Evolutionary conservation across 2,888 invertebrate genomes (phyloP), one percentile per base, ranked within the genome.

Genomic region (Graphium colonna): DNA sequence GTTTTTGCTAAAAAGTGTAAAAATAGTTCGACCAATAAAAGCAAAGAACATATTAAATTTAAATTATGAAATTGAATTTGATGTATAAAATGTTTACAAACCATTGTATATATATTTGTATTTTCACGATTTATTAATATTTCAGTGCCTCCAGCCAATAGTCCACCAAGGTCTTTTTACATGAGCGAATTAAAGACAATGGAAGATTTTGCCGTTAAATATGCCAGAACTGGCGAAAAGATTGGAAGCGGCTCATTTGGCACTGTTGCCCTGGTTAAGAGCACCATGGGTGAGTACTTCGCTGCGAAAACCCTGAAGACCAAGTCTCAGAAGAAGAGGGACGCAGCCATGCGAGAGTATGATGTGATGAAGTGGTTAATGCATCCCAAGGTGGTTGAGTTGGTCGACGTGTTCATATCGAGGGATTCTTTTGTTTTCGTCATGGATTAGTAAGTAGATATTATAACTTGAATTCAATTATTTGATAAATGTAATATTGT

Each of bases 371-470:
- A 95, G 67, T 86, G 92, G 16, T 83, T 98, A 49, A 86, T 93
- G 54, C 98, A 98, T 85, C 95, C 95, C 1, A 95, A 96, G 66
- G 90, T 98, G 0, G 90, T 98, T 7, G 95, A 96, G 71, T 60
- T 77, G 4, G 52, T 65, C 2, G 69, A 65, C 7, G 67, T 70
- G 1, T 76, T 67, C 49, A 41, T 57, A 0, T 49, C 59, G 7
- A 58, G 55, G n/a, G 60, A 63, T 2, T 51, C 95, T 74, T 94
- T 95, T 70, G 92, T 96, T 55, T 94, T 98, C 87, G 93, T 98
- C 36, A 95, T 95, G 87, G 98, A 98, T 91, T 95, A 95, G 98
- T 98, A 88, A 93, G 95, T 92, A 56, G 38, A n/a, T n/a, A n/a
- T n/a, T n/a, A n/a, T n/a, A n/a, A n/a, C n/a, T n/a, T n/a, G n/a